Percentiles rank a stretch among this genome's conserved stretches.
These are phyloP conservation scores for Engystomops pustulosus DNA, from an alignment of 2,113 vertebrate species.

Conservation along the genomic window DNA sequence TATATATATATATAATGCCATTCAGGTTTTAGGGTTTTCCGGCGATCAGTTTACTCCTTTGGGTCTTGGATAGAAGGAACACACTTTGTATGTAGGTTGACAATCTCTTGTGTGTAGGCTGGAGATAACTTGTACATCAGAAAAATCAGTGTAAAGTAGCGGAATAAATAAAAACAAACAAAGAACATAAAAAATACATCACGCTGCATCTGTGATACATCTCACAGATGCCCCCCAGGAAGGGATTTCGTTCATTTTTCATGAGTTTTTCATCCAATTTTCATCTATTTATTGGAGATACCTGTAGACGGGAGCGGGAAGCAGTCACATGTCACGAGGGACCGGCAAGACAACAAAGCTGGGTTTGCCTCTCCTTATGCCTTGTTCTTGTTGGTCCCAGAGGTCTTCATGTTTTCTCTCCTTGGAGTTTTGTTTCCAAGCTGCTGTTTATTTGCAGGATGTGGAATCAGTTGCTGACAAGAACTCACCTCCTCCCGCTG, in stretches of 20 bases:
- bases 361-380: slow-evolving; percentile 3
- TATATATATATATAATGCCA: no score
- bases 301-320: background rate
- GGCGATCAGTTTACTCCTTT: background rate
- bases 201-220: background rate
- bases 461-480: slow-evolving; percentile 32
- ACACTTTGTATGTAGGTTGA: background rate
- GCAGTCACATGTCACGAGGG: background rate
- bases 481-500: slow-evolving; percentile 14
- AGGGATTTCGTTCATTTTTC: slow-evolving; percentile 24
- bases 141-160: background rate
- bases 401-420: slow-evolving; percentile 27
- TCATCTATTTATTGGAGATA: slow-evolving; percentile 10
- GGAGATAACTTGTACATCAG: background rate
- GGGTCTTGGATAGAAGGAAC: background rate
- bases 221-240: slow-evolving; percentile 17
- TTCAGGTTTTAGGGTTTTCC: no score
- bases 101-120: background rate
- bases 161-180: background rate
- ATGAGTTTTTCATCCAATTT: slow-evolving; percentile 28
- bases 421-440: slow-evolving; percentile 26
- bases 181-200: slow-evolving; percentile 6
- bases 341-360: slow-evolving; percentile 20
- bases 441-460: slow-evolving; percentile 24
- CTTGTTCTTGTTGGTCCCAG: slow-evolving; percentile 1